These are phyloP conservation scores for Amiota mariae DNA, from an alignment of 2,888 invertebrate species.

Conservation along the genomic window DNA sequence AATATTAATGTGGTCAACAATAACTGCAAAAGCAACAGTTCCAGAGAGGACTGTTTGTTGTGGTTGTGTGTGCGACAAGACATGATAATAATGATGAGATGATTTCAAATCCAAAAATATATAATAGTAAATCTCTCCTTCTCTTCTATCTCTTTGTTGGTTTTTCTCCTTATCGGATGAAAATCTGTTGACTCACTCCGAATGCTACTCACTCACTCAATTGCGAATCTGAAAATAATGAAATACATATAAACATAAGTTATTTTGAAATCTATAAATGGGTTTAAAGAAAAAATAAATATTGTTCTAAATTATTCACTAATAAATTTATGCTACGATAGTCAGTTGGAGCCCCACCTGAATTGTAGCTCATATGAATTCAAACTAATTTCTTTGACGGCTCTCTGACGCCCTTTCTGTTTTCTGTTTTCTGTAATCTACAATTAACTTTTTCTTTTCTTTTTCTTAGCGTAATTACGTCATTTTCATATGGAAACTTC, in stretches of 20 bases:
- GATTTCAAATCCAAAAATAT: too few relatives aligned
- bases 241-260: background rate
- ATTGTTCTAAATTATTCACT: background rate
- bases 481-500: background rate
- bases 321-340: background rate
- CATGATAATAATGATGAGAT: background rate
- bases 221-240: conserved; percentile 40
- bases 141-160: background rate
- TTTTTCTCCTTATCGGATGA: too few relatives aligned
- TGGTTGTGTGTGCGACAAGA: background rate
- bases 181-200: background rate
- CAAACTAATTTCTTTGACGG: conserved; percentile 1
- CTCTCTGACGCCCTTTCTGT: background rate
- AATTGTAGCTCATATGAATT: background rate
- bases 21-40: conserved; percentile 19
- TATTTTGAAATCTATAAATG: background rate
- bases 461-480: conserved; percentile 3
- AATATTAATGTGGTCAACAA: conserved; percentile 47
- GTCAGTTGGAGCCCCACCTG: background rate
- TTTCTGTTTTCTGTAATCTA: conserved; percentile 1
- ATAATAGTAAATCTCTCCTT: too few relatives aligned
- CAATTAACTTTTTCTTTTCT: too few relatives aligned
- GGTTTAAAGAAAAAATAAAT: background rate
- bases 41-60: background rate
- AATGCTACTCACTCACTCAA: background rate